Evolutionary conservation across 2,113 vertebrate genomes (phyloP).

Genomic region (Chlamydotis undulata): DNA sequence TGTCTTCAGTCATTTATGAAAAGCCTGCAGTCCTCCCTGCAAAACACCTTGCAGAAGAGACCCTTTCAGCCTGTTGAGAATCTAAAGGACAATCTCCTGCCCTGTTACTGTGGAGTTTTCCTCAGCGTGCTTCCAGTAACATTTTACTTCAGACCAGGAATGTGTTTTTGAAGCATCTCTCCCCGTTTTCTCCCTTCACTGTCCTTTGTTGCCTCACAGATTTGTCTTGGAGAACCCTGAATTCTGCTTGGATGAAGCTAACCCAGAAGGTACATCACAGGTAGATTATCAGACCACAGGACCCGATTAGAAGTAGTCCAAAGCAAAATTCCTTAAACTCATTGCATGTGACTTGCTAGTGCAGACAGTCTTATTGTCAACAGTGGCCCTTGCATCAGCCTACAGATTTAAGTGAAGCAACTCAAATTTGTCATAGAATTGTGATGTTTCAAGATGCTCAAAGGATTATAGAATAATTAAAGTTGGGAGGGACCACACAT

Average conservation of each 20-base stretch:
- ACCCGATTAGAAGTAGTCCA: not conserved
- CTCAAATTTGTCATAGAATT: not conserved
- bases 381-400: not conserved
- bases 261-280: not conserved
- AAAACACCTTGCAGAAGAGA: not conserved
- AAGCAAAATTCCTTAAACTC: not conserved
- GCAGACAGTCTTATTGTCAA: not conserved
- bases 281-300: not conserved
- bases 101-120: not conserved
- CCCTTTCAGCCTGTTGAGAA: not conserved
- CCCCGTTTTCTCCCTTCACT: not conserved
- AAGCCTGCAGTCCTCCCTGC: not conserved
- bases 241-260: not conserved
- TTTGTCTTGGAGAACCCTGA: not conserved
- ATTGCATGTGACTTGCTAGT: not conserved
- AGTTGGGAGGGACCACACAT: not conserved
- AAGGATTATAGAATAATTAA: not conserved
- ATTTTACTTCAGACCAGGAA: not conserved
- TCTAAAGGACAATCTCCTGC: not conserved
- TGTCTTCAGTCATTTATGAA: not conserved
- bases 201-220: not conserved
- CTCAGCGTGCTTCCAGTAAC: not conserved
- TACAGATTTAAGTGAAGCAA: fast-evolving
- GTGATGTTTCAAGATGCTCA: not conserved
- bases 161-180: not conserved